Evolutionary conservation across 2,888 invertebrate species (phyloP), one percentile per base, ranked within the genome.

Genomic region (Ganaspis brasiliensis): DNA sequence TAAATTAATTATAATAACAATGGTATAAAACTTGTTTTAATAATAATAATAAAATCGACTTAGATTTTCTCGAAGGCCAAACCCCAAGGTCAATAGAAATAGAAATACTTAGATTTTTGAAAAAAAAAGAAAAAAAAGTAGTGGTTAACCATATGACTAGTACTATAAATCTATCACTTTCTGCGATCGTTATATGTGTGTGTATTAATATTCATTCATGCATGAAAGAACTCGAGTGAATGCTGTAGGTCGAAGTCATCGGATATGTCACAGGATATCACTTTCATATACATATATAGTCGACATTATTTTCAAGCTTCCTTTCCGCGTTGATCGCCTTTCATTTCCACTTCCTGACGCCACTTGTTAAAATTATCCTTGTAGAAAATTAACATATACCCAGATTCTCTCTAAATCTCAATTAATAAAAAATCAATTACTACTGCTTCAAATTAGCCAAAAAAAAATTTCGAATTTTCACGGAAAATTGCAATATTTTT

Each of bases 131-230:
- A 63, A 8, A 63, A 40, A 40, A 9, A 40, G 37, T 14, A 37
- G 21, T 19, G 40, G 24, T 63, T 40, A 24, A 63, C 21, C 40
- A 24, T 63, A 10, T 14, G 6, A 16, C 63, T 63, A 37, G 37
- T 37, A 37, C 63, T 61, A 21, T 37, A 19, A 61, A 63, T 63
- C 37, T 37, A 40, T 40, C 37, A 19, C 19, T 37, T 10, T n/a
- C n/a, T 63, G 35, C 6, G 21, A 40, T 63, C 14, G 12, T 14
- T 63, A 40, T 63, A 37, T 63, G 26, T 57, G 24, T 57, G 35
- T 63, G 26, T 57, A 57, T 57, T 63, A 63, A 21, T 63, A 63
- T 63, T 63, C 40, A 63, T 40, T 63, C 40, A n/a, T 40, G 63
- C 63, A 63, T 63, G 21, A 63, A 63, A 63, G 40, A 63, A 63